Conservation (phyloP, 2,113 vertebrate species). For the Phodopus roborovskii region DNA sequence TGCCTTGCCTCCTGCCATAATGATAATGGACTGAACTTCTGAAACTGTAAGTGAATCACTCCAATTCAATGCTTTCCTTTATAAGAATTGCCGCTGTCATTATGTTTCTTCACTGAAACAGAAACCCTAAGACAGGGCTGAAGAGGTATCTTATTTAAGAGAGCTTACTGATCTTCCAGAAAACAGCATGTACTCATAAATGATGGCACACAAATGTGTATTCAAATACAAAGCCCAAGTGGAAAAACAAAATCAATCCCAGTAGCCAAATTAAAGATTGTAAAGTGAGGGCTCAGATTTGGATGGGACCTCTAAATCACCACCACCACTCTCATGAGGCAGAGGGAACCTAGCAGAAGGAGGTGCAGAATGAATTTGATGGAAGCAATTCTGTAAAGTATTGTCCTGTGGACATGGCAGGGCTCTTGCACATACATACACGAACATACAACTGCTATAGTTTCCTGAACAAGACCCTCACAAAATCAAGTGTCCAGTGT, state of each 20-base stretch:
- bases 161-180: background rate
- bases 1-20: background rate
- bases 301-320: no score
- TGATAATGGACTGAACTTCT: background rate
- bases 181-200: background rate
- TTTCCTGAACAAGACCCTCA: background rate
- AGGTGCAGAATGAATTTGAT: no score
- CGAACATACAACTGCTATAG: background rate
- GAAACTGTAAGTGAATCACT: background rate
- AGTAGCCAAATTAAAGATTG: background rate
- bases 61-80: background rate
- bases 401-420: background rate
- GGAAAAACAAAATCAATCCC: background rate
- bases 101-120: background rate
- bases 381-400: background rate
- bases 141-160: background rate
- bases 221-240: background rate
- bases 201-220: background rate
- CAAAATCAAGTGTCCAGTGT: background rate
- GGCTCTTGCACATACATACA: background rate
- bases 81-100: background rate
- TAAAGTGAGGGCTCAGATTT: background rate
- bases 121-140: background rate
- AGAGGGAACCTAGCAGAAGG: background rate
- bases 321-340: background rate